A percentile compares a stretch with the other conserved stretches of the same genome.
These are phyloP conservation scores for Carcharodon carcharias DNA, from an alignment of 2,797 vertebrate species.

Conservation along the genomic window DNA sequence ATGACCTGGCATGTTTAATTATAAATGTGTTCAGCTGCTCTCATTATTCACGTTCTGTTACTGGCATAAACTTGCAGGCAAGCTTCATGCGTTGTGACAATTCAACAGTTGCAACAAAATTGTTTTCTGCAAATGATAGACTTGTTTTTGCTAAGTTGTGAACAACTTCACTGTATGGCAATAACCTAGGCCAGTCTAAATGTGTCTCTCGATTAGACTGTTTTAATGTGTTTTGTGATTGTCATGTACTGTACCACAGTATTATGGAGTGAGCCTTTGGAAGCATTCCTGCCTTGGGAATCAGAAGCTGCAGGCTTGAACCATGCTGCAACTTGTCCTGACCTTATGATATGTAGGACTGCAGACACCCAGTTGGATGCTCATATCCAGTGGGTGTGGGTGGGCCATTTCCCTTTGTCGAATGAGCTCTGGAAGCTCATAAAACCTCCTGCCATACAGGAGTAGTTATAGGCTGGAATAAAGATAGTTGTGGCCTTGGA, in stretches of 20 bases:
- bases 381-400: not conserved
- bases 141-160: not conserved
- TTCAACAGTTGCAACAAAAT: not conserved
- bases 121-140: not conserved
- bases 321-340: not conserved
- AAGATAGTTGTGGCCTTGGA: not conserved
- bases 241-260: not conserved
- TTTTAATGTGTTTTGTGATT: not conserved
- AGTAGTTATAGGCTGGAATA: not conserved
- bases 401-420: not conserved
- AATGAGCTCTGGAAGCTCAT: not conserved
- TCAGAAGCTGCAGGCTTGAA: not conserved
- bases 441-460: not conserved
- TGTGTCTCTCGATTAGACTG: not conserved
- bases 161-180: not conserved
- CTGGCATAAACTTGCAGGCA: not conserved
- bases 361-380: too few relatives aligned
- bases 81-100: not conserved
- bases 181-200: not conserved
- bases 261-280: not conserved
- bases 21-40: not conserved
- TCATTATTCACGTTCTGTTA: not conserved
- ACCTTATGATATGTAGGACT: too few relatives aligned
- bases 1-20: not conserved
- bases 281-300: not conserved